A percentile compares a stretch with the other conserved stretches of the same genome.
Conservation (phyloP, 2,113 vertebrate species). For the Cyprinodon brontotheroides region DNA sequence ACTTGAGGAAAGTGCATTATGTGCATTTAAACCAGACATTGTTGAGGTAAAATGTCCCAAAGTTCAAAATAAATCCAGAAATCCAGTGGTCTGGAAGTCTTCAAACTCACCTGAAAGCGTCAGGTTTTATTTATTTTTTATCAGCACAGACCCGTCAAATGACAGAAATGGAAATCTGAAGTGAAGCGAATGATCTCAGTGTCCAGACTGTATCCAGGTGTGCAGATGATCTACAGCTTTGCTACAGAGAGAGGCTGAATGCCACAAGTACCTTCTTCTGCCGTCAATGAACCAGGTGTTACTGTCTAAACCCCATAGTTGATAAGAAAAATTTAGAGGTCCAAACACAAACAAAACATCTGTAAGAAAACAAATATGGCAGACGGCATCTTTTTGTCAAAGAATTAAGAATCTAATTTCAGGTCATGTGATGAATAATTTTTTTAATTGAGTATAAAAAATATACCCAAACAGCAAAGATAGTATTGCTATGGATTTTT, state of each 20-base stretch:
- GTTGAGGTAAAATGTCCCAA: conserved; percentile 8
- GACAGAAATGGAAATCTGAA: conserved; percentile 20
- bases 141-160: conserved; percentile 33
- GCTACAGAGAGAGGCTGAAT: conserved; percentile 36
- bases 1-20: conserved; percentile 33
- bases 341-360: conserved; percentile 33
- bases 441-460: neutral
- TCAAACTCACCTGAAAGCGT: conserved; percentile 12
- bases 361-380: conserved; percentile 7
- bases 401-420: conserved; percentile 7
- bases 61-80: conserved; percentile 43
- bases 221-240: conserved; percentile 18
- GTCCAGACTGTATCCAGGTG: conserved; percentile 54
- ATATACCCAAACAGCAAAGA: neutral
- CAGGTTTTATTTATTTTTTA: conserved; percentile 13
- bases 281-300: conserved; percentile 51
- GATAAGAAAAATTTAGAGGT: conserved; percentile 24
- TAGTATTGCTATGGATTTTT: neutral
- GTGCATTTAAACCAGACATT: neutral
- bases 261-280: conserved; percentile 42
- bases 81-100: conserved; percentile 18
- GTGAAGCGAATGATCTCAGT: conserved; percentile 26
- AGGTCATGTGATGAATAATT: conserved; percentile 13
- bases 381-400: conserved; percentile 2
- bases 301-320: conserved; percentile 19